Percentiles rank a stretch among this genome's conserved stretches.
Conservation (phyloP, 2,888 invertebrate genomes). For the Norana najaformis region DNA sequence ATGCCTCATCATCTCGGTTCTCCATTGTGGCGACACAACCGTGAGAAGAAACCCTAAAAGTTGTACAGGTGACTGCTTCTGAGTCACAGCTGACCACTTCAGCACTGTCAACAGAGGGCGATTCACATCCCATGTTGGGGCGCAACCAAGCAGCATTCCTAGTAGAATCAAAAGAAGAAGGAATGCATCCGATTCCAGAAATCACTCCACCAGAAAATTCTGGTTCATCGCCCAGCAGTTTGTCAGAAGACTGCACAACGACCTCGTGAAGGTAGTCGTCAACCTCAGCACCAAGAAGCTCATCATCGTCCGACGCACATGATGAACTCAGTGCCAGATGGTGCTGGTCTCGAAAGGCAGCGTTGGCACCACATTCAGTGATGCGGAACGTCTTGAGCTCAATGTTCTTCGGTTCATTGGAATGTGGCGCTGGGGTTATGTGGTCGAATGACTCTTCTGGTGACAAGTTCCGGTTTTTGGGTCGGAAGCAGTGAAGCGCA, state of each 20-base stretch:
- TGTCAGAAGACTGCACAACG: not conserved
- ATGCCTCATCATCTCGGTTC: not conserved
- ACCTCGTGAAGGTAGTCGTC: slow-evolving; percentile 1
- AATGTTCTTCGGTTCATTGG: not conserved
- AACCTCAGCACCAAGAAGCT: not conserved
- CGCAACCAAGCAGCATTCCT: not conserved
- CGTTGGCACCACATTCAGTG: not conserved
- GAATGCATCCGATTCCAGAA: not conserved
- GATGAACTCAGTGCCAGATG: not conserved
- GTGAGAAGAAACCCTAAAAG: not conserved
- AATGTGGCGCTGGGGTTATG: not conserved
- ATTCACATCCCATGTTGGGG: not conserved
- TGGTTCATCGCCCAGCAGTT: too few relatives aligned
- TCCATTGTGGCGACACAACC: not conserved
- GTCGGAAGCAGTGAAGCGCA: not conserved
- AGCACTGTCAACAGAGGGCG: not conserved
- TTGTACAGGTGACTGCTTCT: not conserved
- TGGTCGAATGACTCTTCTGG: not conserved
- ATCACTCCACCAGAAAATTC: too few relatives aligned
- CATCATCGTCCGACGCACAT: not conserved
- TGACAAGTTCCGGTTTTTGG: not conserved
- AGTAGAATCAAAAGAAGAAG: not conserved
- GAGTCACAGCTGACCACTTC: not conserved
- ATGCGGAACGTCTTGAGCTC: not conserved
- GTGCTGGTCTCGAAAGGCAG: not conserved